Conservation (phyloP, 2,888 invertebrate genomes). For the Mesorhabditis spiculigera region DNA sequence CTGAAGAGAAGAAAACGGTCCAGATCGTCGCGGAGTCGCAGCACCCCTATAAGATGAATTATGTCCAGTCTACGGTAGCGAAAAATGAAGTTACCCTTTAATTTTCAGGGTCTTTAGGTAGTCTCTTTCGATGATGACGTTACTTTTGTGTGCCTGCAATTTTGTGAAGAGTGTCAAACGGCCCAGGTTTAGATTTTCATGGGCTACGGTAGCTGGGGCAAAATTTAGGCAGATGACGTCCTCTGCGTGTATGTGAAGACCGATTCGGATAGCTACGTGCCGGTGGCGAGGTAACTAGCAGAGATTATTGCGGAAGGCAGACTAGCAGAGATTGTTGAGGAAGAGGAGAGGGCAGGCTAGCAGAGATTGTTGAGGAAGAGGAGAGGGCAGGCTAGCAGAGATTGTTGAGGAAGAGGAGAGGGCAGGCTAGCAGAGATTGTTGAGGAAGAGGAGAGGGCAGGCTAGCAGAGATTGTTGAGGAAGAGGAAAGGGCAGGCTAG, state of each 20-base stretch:
- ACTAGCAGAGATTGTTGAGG: too few relatives aligned
- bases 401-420: too few relatives aligned
- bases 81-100: background rate
- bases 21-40: slow-evolving; percentile 73
- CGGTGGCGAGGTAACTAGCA: slow-evolving; percentile 5
- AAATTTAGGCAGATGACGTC: slow-evolving; percentile 17
- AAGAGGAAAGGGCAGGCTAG: too few relatives aligned
- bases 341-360: too few relatives aligned
- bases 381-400: too few relatives aligned
- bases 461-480: too few relatives aligned
- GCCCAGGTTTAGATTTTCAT: slow-evolving; percentile 61
- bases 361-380: too few relatives aligned
- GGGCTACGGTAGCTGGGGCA: background rate
- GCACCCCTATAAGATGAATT: slow-evolving; percentile 83
- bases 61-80: slow-evolving; percentile 44
- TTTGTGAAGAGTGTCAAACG: slow-evolving; percentile 85
- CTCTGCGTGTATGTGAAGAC: slow-evolving; percentile 21
- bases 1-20: slow-evolving; percentile 12
- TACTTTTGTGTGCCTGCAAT: slow-evolving; percentile 87
- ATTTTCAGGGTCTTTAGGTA: slow-evolving; percentile 27
- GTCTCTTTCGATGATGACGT: slow-evolving; percentile 83
- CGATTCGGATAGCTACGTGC: background rate
- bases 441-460: too few relatives aligned
- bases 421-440: too few relatives aligned
- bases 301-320: too few relatives aligned